Conservation (phyloP, 2,113 vertebrate genomes). For the Erythrocebus patas region DNA sequence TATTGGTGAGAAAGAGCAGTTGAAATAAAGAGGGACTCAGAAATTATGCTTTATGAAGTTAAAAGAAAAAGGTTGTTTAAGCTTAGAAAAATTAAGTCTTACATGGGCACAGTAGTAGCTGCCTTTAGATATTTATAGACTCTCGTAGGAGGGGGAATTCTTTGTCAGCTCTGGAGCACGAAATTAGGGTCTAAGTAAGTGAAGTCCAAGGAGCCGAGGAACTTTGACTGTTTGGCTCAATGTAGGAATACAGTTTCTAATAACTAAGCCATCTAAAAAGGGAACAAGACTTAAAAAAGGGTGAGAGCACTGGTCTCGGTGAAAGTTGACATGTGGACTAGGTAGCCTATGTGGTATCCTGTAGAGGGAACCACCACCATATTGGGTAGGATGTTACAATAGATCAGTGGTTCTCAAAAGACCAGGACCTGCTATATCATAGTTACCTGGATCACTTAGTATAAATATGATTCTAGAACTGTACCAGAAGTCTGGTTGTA, state of each 20-base stretch:
- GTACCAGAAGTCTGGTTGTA: neutral
- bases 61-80: neutral
- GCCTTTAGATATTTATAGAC: neutral
- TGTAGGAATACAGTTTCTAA: neutral
- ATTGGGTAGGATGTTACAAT: neutral
- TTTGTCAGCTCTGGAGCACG: neutral
- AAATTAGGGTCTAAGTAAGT: neutral
- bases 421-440: neutral
- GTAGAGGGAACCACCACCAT: rapidly evolving
- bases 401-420: neutral
- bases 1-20: neutral
- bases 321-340: rapidly evolving
- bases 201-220: neutral
- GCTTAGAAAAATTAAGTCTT: neutral
- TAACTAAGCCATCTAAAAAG: neutral
- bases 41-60: neutral
- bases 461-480: neutral
- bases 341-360: neutral
- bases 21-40: neutral
- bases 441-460: neutral
- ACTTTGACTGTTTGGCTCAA: neutral
- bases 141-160: neutral
- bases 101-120: neutral
- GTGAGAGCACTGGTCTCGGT: neutral
- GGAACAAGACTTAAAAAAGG: neutral